These are phyloP conservation scores for Tachycineta bicolor DNA, from an alignment of 2,113 vertebrate species.

Conservation along the genomic window DNA sequence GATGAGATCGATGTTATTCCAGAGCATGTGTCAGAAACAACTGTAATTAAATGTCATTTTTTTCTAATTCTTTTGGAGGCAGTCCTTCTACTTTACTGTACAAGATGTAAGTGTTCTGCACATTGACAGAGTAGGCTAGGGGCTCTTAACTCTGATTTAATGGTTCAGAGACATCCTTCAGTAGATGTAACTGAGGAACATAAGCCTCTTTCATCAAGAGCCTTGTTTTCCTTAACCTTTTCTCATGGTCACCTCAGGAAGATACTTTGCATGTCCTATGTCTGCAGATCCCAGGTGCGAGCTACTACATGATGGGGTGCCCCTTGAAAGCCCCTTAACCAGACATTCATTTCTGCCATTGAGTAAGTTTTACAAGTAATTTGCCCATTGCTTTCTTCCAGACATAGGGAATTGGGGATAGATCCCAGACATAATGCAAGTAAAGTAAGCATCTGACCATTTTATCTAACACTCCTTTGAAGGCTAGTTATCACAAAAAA, in stretches of 20 bases:
- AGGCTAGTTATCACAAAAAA: neutral
- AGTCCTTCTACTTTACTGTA: neutral
- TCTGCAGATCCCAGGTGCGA: neutral
- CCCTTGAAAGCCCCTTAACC: neutral
- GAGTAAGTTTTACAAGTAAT: neutral
- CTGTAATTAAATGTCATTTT: neutral
- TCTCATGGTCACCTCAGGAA: neutral
- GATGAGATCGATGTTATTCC: neutral
- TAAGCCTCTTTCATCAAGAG: neutral
- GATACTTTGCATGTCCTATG: neutral
- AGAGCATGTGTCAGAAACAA: neutral
- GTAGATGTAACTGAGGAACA: neutral
- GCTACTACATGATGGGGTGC: neutral
- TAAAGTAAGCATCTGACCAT: rapidly evolving
- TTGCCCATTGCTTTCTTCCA: neutral
- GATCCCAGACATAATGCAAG: rapidly evolving
- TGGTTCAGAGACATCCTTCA: neutral
- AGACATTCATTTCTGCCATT: neutral
- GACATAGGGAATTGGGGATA: neutral
- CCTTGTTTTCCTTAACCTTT: neutral
- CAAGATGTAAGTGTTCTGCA: neutral
- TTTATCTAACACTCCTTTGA: neutral
- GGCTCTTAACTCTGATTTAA: neutral
- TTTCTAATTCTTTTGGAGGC: neutral
- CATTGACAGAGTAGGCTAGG: neutral